Evolutionary conservation across 2,888 invertebrate genomes (phyloP), one percentile per base, ranked within the genome.

Genomic region (Drosophila tripunctata): DNA sequence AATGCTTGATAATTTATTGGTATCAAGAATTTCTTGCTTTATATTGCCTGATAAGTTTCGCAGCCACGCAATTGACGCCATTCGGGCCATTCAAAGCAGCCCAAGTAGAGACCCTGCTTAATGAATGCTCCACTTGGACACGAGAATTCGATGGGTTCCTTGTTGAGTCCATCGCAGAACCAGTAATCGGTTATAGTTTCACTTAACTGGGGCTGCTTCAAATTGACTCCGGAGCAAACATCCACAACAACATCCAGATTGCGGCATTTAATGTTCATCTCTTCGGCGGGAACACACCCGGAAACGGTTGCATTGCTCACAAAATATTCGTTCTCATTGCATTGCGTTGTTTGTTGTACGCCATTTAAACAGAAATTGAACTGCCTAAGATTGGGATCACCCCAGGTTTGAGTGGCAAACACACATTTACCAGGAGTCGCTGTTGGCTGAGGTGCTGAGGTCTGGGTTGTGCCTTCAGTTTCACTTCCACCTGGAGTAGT

Each of bases 31-130:
- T n/a, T n/a, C n/a, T 51, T 10, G 24, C 36, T 35, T 17, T 19
- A n/a, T n/a, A n/a, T n/a, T n/a, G n/a, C n/a, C n/a, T n/a, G n/a
- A 17, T 50, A 56, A 10, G 56, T 56, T 2, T 30, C n/a, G 41
- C 82, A 83, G 6, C 17, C 17, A 19, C 83, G 82, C 51, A 85
- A 0, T 5, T 30, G 0, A 14, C 69, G 74, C 76, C 78, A 84
- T 4, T 14, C 1, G 1, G 10, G 0, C 83, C 83, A 84, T 0
- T 31, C 17, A 10, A 84, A 61, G 66, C 83, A 84, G 14, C 83
- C 83, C 27, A 81, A 15, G 12, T 65, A 84, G 4, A 78, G 78
- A 8, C 57, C 57, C 54, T 54, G 17, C 4, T 65, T 60, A 10
- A 70, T 0, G 33, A 84, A 84, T 1, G 56, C 85, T 3, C 35